Percentiles rank a stretch among this genome's conserved stretches.
phyloP scores from a whole-genome alignment of 2,888 invertebrate genomes.

The Molanna angustata region DNA sequence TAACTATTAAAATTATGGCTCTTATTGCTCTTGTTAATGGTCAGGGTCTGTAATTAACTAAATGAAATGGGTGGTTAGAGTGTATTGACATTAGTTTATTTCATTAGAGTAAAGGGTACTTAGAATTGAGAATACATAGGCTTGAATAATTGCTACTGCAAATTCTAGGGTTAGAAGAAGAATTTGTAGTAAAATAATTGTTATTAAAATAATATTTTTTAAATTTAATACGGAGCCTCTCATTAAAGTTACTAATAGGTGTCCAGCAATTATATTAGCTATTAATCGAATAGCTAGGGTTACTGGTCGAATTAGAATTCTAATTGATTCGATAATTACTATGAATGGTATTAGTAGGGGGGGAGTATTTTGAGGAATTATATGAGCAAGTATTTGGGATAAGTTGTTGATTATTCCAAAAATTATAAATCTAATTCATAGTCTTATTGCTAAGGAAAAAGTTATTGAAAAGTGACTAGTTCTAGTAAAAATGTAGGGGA shows the following conservation, averaged over 20 bases:
- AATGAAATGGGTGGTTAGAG: conserved; percentile 61
- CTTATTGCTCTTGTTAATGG: conserved; percentile 60
- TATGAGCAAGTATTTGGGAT: conserved; percentile 63
- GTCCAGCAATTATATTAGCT: conserved; percentile 77
- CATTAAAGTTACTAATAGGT: conserved; percentile 63
- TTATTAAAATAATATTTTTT: neutral
- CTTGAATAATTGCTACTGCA: conserved; percentile 63
- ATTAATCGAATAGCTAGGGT: conserved; percentile 68
- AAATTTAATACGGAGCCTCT: conserved; percentile 41
- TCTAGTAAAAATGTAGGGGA: conserved; percentile 69
- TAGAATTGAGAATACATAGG: conserved; percentile 65
- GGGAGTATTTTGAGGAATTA: conserved; percentile 68
- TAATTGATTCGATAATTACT: conserved; percentile 72
- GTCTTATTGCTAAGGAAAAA: conserved; percentile 56
- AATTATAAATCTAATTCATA: conserved; percentile 65
- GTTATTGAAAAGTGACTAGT: conserved; percentile 63
- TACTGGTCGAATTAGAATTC: conserved; percentile 67
- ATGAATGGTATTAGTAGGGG: conserved; percentile 65
- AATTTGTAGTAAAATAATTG: conserved; percentile 47
- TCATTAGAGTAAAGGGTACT: conserved; percentile 66
- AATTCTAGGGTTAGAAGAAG: conserved; percentile 56
- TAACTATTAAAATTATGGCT: conserved; percentile 55
- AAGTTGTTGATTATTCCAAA: conserved; percentile 63
- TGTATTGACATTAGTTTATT: conserved; percentile 59
- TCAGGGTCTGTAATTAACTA: conserved; percentile 66